Conservation (phyloP, 64 coral and sea anemone species). For the Dendronephthya gigantea region DNA sequence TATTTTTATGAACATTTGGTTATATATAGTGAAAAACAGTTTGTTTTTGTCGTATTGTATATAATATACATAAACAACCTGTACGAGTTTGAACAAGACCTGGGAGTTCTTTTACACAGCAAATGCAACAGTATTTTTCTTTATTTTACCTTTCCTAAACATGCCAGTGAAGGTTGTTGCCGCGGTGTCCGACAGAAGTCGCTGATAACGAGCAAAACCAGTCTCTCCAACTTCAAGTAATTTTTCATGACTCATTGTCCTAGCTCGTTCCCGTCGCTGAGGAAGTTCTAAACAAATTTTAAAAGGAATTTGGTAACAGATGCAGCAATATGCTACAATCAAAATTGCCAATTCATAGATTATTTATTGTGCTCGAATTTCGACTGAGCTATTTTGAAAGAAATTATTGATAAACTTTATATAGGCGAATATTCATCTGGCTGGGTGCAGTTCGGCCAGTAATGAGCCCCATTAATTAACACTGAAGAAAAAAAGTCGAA, state of each 20-base stretch:
- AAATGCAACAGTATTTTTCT: not conserved
- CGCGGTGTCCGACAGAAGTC: not conserved
- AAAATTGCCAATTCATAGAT: not conserved
- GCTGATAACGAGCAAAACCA: not conserved
- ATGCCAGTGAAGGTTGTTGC: not conserved
- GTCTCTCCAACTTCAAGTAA: not conserved
- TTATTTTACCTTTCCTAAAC: not conserved
- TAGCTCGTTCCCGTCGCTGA: not conserved
- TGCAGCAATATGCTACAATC: not conserved
- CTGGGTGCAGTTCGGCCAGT: too few species aligned
- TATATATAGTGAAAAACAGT: too few species aligned
- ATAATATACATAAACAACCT: too few species aligned
- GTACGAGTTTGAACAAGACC: too few species aligned
- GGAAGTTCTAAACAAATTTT: not conserved
- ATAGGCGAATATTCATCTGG: too few species aligned
- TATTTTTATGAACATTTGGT: too few species aligned
- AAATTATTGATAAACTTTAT: too few species aligned
- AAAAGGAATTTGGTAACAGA: not conserved
- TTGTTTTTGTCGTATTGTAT: too few species aligned
- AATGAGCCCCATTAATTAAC: too few species aligned
- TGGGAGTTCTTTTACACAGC: not conserved
- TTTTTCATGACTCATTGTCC: constrained; percentile 5
- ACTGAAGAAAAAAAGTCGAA: too few species aligned
- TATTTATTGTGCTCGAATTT: too few species aligned
- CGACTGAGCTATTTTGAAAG: too few species aligned